These are phyloP conservation scores for Lepus oiostolus DNA, from an alignment of 2,797 vertebrate genomes.

Conservation along the genomic window DNA sequence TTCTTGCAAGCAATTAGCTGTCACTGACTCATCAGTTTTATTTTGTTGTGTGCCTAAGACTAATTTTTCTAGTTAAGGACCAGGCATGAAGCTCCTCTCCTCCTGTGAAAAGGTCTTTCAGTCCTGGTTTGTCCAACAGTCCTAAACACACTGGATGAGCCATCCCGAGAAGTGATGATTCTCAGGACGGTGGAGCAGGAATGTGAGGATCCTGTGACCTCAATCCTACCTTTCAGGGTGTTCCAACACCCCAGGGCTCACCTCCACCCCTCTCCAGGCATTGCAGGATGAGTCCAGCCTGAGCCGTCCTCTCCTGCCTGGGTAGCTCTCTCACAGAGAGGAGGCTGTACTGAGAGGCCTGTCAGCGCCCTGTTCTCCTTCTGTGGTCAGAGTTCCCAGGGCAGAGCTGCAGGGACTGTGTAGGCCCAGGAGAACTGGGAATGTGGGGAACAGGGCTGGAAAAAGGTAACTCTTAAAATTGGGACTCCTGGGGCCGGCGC, in stretches of 20 bases:
- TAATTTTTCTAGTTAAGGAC: constrained; percentile 76
- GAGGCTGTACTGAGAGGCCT: background rate
- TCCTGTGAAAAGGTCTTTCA: background rate
- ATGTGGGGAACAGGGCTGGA: background rate
- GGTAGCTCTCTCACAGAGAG: background rate
- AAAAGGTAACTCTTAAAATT: background rate
- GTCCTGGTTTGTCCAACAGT: background rate
- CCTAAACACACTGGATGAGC: background rate
- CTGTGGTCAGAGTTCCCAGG: accelerated
- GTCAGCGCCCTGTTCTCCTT: accelerated
- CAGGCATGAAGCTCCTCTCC: background rate
- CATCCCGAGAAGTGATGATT: background rate
- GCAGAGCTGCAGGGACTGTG: no score
- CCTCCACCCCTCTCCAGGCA: background rate
- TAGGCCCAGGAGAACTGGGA: background rate
- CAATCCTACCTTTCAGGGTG: no score
- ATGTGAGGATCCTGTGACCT: background rate
- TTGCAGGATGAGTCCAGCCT: background rate
- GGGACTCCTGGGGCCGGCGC: no score
- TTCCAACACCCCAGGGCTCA: background rate
- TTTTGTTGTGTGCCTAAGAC: constrained; percentile 58
- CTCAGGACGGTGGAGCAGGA: background rate
- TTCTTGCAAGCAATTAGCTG: constrained; percentile 74
- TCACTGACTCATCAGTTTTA: constrained; percentile 68
- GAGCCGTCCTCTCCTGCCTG: background rate